Evolutionary conservation across 2,113 vertebrate genomes (phyloP).

Genomic region (Numenius arquata): DNA sequence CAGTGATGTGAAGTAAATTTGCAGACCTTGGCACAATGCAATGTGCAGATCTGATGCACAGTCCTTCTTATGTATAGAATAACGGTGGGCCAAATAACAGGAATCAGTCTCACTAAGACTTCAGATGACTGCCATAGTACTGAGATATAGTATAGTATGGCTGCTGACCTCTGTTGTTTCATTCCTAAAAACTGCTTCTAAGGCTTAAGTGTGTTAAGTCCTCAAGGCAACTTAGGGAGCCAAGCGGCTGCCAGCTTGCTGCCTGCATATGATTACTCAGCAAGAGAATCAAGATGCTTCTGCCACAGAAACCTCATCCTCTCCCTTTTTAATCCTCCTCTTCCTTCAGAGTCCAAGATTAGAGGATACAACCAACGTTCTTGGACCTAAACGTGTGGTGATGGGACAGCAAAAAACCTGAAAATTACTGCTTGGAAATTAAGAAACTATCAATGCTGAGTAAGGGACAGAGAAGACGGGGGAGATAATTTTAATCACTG

Average conservation of each 20-base stretch:
- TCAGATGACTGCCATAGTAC: background rate
- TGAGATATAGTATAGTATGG: background rate
- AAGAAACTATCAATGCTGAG: background rate
- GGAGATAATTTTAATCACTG: background rate
- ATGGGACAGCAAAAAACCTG: background rate
- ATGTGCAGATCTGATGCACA: fast-evolving
- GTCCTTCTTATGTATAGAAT: background rate
- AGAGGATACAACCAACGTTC: background rate
- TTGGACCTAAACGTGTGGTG: background rate
- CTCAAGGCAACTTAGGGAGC: background rate
- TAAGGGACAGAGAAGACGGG: background rate
- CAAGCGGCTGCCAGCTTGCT: background rate
- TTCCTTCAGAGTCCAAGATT: background rate
- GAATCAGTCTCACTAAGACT: background rate
- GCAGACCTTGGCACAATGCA: background rate
- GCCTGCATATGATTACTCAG: background rate
- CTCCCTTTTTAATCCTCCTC: background rate
- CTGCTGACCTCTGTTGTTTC: background rate
- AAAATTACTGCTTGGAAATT: background rate
- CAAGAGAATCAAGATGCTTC: background rate
- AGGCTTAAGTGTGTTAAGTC: background rate
- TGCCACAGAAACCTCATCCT: background rate
- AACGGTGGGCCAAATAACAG: background rate
- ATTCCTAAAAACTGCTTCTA: background rate
- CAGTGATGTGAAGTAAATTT: background rate